Conservation (phyloP, 2,888 invertebrate species). For the Apeira syringaria region DNA sequence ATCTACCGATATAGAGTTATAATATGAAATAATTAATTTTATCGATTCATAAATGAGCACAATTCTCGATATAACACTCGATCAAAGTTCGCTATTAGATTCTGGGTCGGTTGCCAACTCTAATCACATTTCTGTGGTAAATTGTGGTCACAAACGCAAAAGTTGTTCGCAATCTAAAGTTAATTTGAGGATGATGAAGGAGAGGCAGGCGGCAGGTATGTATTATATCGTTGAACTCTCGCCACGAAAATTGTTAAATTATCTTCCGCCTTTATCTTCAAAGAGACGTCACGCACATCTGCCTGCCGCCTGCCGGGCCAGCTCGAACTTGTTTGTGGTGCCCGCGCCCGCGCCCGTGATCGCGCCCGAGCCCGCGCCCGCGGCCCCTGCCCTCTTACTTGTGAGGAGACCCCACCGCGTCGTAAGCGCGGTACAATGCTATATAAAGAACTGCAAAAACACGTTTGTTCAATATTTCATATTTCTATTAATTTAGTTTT, state of each 20-base stretch:
- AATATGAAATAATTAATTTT: slow-evolving; percentile 37
- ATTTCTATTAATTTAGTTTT: too few relatives aligned
- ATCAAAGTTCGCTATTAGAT: slow-evolving; percentile 55
- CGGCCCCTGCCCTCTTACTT: slow-evolving; percentile 53
- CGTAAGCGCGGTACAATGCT: not conserved
- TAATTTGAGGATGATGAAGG: slow-evolving; percentile 71
- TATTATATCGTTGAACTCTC: slow-evolving; percentile 67
- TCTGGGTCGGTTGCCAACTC: slow-evolving; percentile 41
- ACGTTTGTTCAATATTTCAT: too few relatives aligned
- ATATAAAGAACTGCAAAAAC: too few relatives aligned
- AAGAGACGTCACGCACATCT: slow-evolving; percentile 80
- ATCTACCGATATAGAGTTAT: too few relatives aligned
- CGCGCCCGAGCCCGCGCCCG: slow-evolving; percentile 63
- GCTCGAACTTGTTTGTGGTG: slow-evolving; percentile 74
- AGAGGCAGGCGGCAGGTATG: slow-evolving; percentile 58
- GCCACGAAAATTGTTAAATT: slow-evolving; percentile 79
- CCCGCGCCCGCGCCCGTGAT: slow-evolving; percentile 65
- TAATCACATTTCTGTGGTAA: slow-evolving; percentile 36
- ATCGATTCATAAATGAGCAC: slow-evolving; percentile 23
- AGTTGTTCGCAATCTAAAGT: slow-evolving; percentile 67
- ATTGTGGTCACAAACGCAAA: slow-evolving; percentile 52
- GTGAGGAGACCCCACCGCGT: slow-evolving; percentile 3
- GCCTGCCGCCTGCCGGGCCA: slow-evolving; percentile 66
- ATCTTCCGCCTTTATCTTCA: slow-evolving; percentile 81
- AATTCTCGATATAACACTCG: slow-evolving; percentile 45